Evolutionary conservation across 2,888 invertebrate genomes (phyloP), one percentile per base, ranked within the genome.

Genomic region (Bursaphelenchus okinawaensis): DNA sequence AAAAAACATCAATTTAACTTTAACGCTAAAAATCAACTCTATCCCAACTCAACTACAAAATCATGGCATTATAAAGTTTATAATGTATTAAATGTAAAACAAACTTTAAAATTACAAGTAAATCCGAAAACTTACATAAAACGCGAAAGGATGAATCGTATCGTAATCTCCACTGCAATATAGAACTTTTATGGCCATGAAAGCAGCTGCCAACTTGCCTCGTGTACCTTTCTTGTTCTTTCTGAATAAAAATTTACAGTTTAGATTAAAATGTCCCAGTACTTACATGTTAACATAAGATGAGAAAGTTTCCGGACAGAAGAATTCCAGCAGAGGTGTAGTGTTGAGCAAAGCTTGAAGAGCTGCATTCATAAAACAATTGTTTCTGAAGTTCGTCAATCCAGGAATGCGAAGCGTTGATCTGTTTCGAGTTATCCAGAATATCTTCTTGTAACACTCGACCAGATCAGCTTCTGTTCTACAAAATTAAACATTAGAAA

Each of bases 341-440:
- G 79, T 78, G 56, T 81, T 75, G 56, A 81, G 73, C 3, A 81
- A 69, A 7, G 79, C 78, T 72, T 80, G 74, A 8, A 98, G 84
- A 0, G 96, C 95, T 0, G 95, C 90, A 84, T 96, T 96, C 93
- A 98, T 93, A 84, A 96, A 98, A 84, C 96, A 98, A 0, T 96
- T 96, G 85, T 95, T 95, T 68, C 95, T 95, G 50, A 71, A 26
- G 52, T 75, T 75, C 31, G 54, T 9, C 1, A 75, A 57, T 19
- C 75, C 75, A 7, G 69, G 55, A 12, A 62, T 52, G 19, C 69
- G 71, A 27, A n/a, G 50, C n/a, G n/a, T n/a, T n/a, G n/a, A n/a
- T n/a, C n/a, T n/a, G n/a, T n/a, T n/a, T n/a, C n/a, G n/a, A n/a
- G n/a, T n/a, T n/a, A n/a, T n/a, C n/a, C n/a, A n/a, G n/a, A n/a